Evolutionary conservation across 2,797 vertebrate genomes (phyloP).

Genomic region (Cossypha dichroa): DNA sequence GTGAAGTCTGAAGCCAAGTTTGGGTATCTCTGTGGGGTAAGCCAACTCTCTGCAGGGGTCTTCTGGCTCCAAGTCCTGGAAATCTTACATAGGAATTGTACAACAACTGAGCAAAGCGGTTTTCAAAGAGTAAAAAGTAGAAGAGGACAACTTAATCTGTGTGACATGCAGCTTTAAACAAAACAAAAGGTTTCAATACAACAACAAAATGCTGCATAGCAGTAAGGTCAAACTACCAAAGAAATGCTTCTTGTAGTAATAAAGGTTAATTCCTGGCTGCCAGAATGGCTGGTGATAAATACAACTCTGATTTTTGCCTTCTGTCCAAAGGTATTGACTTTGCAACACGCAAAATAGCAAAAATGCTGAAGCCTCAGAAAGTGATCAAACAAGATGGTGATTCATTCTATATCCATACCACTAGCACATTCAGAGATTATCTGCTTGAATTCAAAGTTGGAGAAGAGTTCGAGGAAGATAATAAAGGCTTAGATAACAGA

Average conservation of each 20-base stretch:
- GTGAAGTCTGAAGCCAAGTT: not conserved
- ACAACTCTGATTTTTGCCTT: not conserved
- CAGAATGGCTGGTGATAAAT: not conserved
- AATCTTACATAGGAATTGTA: not conserved
- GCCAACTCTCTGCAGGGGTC: not conserved
- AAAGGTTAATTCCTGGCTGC: not conserved
- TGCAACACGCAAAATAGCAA: slow-evolving; percentile 81
- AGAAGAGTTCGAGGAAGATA: slow-evolving; percentile 87
- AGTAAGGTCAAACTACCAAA: not conserved
- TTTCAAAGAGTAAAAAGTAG: not conserved
- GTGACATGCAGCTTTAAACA: not conserved
- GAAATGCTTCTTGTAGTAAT: not conserved
- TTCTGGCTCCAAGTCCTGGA: not conserved
- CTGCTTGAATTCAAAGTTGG: slow-evolving; percentile 79
- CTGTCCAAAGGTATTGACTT: slow-evolving; percentile 79
- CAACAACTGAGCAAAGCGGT: not conserved
- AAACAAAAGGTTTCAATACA: not conserved
- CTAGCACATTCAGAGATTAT: slow-evolving; percentile 83
- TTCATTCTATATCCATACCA: slow-evolving; percentile 80
- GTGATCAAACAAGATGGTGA: slow-evolving; percentile 83
- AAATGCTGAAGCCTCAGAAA: slow-evolving; percentile 83
- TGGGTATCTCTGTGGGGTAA: not conserved
- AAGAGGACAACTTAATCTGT: not conserved
- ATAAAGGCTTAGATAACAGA: slow-evolving; percentile 85
- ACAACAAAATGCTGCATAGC: not conserved